Conservation (phyloP, 2,113 vertebrate species). For the Phoenicopterus ruber region DNA sequence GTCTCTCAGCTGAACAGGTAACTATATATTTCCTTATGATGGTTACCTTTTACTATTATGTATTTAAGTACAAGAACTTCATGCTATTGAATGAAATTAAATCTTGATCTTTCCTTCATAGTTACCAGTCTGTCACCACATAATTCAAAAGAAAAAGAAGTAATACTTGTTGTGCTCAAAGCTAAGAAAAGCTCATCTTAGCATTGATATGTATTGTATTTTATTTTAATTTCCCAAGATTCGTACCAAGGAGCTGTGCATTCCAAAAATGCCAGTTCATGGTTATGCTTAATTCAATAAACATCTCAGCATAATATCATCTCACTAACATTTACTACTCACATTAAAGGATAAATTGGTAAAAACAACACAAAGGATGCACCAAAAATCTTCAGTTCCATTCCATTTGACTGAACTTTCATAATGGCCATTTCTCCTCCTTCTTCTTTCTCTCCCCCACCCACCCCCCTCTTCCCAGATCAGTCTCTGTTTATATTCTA, state of each 20-base stretch:
- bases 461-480: fast-evolving
- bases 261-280: background rate
- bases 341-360: background rate
- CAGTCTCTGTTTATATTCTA: background rate
- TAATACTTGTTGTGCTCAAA: background rate
- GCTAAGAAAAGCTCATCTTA: background rate
- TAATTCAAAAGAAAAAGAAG: background rate
- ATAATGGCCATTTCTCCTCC: background rate
- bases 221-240: constrained; percentile 9
- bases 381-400: background rate
- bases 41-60: background rate
- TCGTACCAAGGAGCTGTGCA: background rate
- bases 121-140: background rate
- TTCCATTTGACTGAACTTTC: background rate
- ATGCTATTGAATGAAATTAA: background rate
- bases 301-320: background rate
- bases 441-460: background rate
- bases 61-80: background rate
- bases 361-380: background rate
- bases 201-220: background rate
- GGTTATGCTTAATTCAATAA: constrained; percentile 1
- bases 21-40: background rate
- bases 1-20: background rate
- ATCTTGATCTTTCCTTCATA: background rate
- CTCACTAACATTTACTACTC: background rate